Conservation (phyloP, 2,888 invertebrate genomes). For the Eristalis pertinax region DNA sequence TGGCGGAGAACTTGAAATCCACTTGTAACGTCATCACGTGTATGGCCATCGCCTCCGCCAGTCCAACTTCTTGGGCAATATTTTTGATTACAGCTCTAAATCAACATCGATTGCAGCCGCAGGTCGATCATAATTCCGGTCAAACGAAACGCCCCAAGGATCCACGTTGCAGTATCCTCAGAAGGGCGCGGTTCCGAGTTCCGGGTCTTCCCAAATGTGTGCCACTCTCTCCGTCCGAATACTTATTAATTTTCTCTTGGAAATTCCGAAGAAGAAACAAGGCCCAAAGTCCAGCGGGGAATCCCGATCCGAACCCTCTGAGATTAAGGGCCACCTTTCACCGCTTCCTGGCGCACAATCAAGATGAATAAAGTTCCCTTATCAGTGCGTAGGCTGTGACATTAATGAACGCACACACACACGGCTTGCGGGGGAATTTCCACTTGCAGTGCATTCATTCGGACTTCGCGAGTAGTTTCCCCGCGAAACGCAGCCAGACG, state of each 20-base stretch:
- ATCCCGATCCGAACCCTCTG: neutral
- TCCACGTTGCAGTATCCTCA: too few species aligned
- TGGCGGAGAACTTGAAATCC: too few species aligned
- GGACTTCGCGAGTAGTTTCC: neutral
- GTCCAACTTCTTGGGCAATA: too few species aligned
- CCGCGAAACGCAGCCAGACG: neutral
- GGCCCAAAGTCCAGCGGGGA: neutral
- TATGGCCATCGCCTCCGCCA: too few species aligned
- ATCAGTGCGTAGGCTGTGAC: neutral
- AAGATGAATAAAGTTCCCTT: neutral
- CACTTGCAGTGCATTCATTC: neutral
- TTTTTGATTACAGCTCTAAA: neutral
- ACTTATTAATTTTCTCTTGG: neutral
- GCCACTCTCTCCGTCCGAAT: neutral
- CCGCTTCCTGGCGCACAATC: neutral
- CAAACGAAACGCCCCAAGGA: too few species aligned
- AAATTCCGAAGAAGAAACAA: neutral
- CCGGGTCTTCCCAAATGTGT: too few species aligned
- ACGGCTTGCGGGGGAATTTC: neutral
- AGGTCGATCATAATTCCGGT: neutral
- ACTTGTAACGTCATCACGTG: too few species aligned
- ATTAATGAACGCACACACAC: neutral
- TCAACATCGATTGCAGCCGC: neutral
- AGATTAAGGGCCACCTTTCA: neutral
- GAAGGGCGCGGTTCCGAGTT: too few species aligned